phyloP scores from a whole-genome alignment of 2,797 vertebrate species.

The Lacerta agilis region DNA sequence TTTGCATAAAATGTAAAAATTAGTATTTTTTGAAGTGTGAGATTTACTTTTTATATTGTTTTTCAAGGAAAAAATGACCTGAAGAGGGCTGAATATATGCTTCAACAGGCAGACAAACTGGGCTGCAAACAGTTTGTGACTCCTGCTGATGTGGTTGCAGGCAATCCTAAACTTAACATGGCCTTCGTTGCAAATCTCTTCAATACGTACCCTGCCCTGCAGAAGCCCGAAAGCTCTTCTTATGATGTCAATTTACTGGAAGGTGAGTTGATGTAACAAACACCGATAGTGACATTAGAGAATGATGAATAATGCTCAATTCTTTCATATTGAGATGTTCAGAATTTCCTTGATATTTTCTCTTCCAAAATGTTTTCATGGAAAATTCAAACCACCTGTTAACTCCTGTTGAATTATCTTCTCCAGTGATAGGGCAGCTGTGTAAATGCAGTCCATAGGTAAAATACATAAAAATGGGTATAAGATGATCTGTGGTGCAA shows the following conservation, averaged over 20 bases:
- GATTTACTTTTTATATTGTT: conserved; percentile 22
- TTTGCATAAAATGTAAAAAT: background rate
- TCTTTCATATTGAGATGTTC: background rate
- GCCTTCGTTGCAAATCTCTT: conserved; percentile 97
- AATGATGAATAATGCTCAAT: background rate
- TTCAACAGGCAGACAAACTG: conserved; percentile 90
- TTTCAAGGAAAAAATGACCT: conserved; percentile 86
- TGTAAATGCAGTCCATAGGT: too few species aligned
- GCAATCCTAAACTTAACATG: conserved; percentile 96
- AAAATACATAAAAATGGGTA: background rate
- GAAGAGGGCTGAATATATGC: conserved; percentile 90
- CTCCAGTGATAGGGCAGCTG: too few species aligned
- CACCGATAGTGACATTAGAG: conserved; percentile 9
- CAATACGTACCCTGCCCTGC: conserved; percentile 88
- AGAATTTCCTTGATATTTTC: background rate
- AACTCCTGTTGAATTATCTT: background rate
- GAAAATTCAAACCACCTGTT: background rate
- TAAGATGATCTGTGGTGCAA: background rate
- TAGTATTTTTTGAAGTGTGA: conserved; percentile 27
- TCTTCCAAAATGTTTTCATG: background rate
- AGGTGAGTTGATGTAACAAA: conserved; percentile 79
- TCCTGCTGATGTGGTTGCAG: conserved; percentile 89
- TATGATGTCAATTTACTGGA: conserved; percentile 85
- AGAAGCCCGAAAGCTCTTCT: conserved; percentile 76
- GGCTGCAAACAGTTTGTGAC: conserved; percentile 97